phyloP scores from a whole-genome alignment of 53 echinoderm and acorn worm genomes.

The Zoroaster sp. region DNA sequence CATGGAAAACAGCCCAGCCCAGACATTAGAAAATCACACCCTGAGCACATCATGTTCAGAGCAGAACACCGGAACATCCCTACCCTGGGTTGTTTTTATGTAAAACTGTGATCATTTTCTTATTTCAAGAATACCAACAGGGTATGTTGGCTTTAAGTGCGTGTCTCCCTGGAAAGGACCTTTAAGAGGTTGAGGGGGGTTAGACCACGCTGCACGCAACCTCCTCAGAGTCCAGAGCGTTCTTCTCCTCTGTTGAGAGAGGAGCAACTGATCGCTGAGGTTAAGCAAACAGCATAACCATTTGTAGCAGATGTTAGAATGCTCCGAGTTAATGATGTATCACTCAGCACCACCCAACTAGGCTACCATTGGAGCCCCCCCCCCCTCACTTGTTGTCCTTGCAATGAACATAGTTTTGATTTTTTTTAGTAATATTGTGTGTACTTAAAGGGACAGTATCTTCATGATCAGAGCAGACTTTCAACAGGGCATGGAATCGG shows the following conservation, averaged over 20 bases:
- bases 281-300: slow-evolving; percentile 86
- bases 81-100: too few species aligned
- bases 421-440: not conserved
- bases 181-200: not conserved
- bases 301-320: slow-evolving; percentile 94
- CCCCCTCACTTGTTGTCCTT: not conserved
- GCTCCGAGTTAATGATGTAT: slow-evolving; percentile 74
- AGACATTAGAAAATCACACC: too few species aligned
- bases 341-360: slow-evolving; percentile 58
- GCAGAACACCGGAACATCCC: too few species aligned
- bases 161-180: not conserved
- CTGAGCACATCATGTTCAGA: too few species aligned
- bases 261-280: slow-evolving; percentile 55
- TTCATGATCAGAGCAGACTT: too few species aligned
- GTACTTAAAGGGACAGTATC: too few species aligned
- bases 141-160: too few species aligned
- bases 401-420: not conserved
- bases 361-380: not conserved
- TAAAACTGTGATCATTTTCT: too few species aligned
- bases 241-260: slow-evolving; percentile 57
- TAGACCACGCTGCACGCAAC: slow-evolving; percentile 47
- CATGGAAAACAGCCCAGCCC: too few species aligned
- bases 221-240: not conserved
- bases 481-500: too few species aligned
- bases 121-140: too few species aligned